phyloP scores from a whole-genome alignment of 1,140 invertebrate genomes.

The Scaptomyza montana region DNA sequence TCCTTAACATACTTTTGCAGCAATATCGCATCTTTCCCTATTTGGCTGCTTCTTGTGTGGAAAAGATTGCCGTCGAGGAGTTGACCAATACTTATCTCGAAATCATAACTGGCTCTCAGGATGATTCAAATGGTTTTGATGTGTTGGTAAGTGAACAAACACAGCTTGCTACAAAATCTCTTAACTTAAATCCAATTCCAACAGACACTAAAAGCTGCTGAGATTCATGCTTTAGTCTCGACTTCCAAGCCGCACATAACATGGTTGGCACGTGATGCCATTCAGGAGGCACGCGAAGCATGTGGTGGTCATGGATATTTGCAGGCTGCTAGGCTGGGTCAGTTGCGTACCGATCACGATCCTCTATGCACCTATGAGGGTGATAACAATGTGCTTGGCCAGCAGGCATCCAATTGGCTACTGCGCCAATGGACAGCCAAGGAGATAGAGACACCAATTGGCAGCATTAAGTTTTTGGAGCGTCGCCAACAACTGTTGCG shows the following conservation, averaged over 20 bases:
- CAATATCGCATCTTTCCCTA: slow-evolving; percentile 97
- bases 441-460: slow-evolving; percentile 86
- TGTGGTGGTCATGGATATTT: slow-evolving; percentile 91
- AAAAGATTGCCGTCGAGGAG: slow-evolving; percentile 88
- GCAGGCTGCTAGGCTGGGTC: slow-evolving; percentile 90
- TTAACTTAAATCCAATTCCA: background rate
- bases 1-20: slow-evolving; percentile 83
- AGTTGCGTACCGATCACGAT: slow-evolving; percentile 94
- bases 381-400: slow-evolving; percentile 97
- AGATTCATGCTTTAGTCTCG: slow-evolving; percentile 96
- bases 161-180: background rate
- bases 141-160: slow-evolving; percentile 84
- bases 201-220: slow-evolving; percentile 89
- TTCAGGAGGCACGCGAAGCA: slow-evolving; percentile 95
- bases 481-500: slow-evolving; percentile 84
- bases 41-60: slow-evolving; percentile 91
- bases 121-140: slow-evolving; percentile 85
- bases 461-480: slow-evolving; percentile 87
- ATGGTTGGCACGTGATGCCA: slow-evolving; percentile 92
- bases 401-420: slow-evolving; percentile 97
- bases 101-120: slow-evolving; percentile 86
- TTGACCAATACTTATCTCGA: slow-evolving; percentile 85
- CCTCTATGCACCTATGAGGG: slow-evolving; percentile 97
- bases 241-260: slow-evolving; percentile 93
- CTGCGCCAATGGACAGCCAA: slow-evolving; percentile 87